These are phyloP conservation scores for Pteropus rufus DNA, from an alignment of 2,797 vertebrate species.

Conservation along the genomic window DNA sequence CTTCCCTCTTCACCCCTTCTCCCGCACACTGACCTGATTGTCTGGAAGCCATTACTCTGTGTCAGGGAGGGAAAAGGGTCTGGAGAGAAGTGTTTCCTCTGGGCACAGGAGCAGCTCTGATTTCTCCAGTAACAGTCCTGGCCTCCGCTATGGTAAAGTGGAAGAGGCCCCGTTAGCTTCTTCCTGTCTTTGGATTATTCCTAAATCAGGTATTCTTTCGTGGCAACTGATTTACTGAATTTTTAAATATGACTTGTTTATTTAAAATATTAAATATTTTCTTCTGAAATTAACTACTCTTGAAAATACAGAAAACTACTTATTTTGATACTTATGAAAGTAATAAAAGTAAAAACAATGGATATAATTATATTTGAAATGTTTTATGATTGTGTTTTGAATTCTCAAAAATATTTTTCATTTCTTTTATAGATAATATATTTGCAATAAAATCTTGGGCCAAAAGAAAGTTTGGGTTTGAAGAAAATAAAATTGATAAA, in stretches of 20 bases:
- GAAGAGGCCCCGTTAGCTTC: background rate
- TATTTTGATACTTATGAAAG: background rate
- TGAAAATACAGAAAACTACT: background rate
- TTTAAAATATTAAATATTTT: background rate
- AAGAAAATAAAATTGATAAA: constrained; percentile 93
- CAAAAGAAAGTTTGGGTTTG: constrained; percentile 96
- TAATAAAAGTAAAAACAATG: background rate
- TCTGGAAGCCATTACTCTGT: constrained; percentile 31
- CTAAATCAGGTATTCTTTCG: background rate
- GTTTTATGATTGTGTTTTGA: constrained; percentile 51
- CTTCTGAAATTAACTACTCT: background rate
- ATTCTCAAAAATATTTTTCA: constrained; percentile 56
- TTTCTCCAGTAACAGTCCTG: background rate
- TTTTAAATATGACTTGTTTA: background rate
- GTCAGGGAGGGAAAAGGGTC: background rate
- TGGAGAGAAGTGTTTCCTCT: background rate
- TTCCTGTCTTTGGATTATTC: background rate
- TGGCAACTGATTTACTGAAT: background rate
- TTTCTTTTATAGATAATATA: constrained; percentile 91
- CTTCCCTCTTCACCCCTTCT: background rate
- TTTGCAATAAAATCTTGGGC: constrained; percentile 99
- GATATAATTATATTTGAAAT: constrained; percentile 18
- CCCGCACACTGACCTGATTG: background rate
- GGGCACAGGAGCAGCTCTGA: background rate
- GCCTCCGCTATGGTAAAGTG: background rate